A percentile compares a stretch with the other conserved stretches of the same genome.
Evolutionary conservation across 2,888 invertebrate genomes (phyloP).

Genomic region (Apotomis capreana): DNA sequence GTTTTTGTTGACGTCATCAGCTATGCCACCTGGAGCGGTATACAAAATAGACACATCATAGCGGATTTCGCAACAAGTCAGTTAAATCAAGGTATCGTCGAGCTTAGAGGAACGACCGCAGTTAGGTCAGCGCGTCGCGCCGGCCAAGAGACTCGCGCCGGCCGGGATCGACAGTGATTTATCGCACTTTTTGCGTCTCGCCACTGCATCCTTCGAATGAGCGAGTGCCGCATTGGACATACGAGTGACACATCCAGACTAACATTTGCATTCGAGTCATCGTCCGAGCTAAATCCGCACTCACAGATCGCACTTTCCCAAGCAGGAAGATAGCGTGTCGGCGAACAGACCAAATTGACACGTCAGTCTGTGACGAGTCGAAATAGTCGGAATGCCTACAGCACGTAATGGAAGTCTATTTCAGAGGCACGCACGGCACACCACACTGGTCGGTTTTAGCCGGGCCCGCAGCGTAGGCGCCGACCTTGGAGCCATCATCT

Average conservation of each 20-base stretch:
- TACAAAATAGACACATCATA: slow-evolving; percentile 11
- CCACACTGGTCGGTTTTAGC: slow-evolving; percentile 74
- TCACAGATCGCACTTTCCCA: slow-evolving; percentile 59
- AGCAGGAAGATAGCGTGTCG: slow-evolving; percentile 59
- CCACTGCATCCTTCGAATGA: slow-evolving; percentile 57
- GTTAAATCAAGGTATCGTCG: slow-evolving; percentile 26
- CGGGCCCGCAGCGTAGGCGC: slow-evolving; percentile 79
- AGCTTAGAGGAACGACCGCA: slow-evolving; percentile 25
- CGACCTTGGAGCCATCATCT: slow-evolving; percentile 75
- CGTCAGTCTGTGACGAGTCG: slow-evolving; percentile 70
- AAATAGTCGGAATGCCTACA: slow-evolving; percentile 75
- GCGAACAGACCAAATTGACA: slow-evolving; percentile 56
- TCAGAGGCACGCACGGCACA: slow-evolving; percentile 72
- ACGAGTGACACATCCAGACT: slow-evolving; percentile 52
- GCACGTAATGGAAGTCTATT: slow-evolving; percentile 75
- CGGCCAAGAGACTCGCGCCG: slow-evolving; percentile 60
- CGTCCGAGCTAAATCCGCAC: slow-evolving; percentile 46
- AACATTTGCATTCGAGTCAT: slow-evolving; percentile 52
- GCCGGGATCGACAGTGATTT: slow-evolving; percentile 64
- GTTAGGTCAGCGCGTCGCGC: slow-evolving; percentile 43
- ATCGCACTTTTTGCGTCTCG: slow-evolving; percentile 63
- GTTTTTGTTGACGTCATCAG: slow-evolving; percentile 51
- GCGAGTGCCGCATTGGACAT: slow-evolving; percentile 53
- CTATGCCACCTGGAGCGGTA: slow-evolving; percentile 19
- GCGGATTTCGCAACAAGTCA: slow-evolving; percentile 20